Evolutionary conservation across 2,888 invertebrate species (phyloP).

Genomic region (Agrochola litura): DNA sequence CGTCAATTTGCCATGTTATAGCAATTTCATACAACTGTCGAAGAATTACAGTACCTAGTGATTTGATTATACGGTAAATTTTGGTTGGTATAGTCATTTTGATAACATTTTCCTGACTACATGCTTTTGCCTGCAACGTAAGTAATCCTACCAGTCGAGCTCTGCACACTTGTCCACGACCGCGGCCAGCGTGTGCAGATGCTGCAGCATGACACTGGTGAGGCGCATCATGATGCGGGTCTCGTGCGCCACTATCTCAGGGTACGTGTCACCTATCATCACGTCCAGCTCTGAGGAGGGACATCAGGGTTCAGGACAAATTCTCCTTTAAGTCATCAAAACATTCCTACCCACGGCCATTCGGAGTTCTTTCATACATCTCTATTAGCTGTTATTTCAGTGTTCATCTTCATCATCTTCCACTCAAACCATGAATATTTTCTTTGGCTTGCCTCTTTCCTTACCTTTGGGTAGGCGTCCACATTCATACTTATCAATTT

Average conservation of each 20-base stretch:
- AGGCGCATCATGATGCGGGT: constrained; percentile 93
- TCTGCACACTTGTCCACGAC: constrained; percentile 92
- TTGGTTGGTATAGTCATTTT: too few species aligned
- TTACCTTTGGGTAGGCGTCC: too few species aligned
- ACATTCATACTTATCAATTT: background rate
- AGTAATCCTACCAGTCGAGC: constrained; percentile 88
- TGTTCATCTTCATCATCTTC: background rate
- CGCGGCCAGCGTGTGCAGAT: constrained; percentile 89
- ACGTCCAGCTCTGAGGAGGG: constrained; percentile 92
- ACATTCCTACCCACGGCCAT: background rate
- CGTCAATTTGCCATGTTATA: too few species aligned
- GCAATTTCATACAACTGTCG: too few species aligned
- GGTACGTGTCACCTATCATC: constrained; percentile 94
- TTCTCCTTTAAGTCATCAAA: too few species aligned
- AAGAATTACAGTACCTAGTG: too few species aligned
- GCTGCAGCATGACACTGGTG: constrained; percentile 91
- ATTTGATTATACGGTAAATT: too few species aligned
- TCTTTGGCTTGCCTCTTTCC: background rate
- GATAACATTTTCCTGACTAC: too few species aligned
- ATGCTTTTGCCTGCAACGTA: too few species aligned
- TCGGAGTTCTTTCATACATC: background rate
- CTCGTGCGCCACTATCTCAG: constrained; percentile 95
- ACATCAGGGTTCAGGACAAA: background rate
- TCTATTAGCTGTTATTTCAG: background rate
- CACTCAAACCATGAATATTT: background rate